These are phyloP conservation scores for Chroicocephalus ridibundus DNA, from an alignment of 2,113 vertebrate genomes.

Conservation along the genomic window DNA sequence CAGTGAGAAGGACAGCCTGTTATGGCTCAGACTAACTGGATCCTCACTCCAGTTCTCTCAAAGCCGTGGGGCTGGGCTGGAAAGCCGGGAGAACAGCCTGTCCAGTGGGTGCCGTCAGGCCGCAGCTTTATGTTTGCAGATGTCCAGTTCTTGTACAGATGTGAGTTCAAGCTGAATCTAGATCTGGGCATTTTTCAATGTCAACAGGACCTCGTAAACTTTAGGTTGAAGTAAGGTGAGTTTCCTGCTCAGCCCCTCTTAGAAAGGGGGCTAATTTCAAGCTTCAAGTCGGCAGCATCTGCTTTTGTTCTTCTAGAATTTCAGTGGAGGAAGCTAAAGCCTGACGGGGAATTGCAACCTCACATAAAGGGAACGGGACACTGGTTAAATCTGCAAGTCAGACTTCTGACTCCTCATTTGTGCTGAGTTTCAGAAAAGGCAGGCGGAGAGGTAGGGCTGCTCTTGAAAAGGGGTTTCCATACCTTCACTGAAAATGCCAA, in stretches of 20 bases:
- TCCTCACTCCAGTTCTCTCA: background rate
- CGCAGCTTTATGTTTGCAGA: background rate
- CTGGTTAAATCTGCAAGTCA: background rate
- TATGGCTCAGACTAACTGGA: background rate
- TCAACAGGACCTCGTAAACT: background rate
- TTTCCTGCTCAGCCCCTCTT: background rate
- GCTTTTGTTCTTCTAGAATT: background rate
- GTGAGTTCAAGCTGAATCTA: background rate
- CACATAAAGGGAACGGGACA: background rate
- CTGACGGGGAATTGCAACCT: background rate
- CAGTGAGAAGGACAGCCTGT: background rate
- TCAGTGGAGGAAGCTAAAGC: background rate
- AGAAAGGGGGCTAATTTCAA: background rate
- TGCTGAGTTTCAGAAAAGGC: background rate
- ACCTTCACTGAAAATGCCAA: background rate
- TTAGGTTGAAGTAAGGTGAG: background rate
- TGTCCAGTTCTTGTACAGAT: background rate
- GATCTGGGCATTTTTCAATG: background rate
- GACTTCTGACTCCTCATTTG: background rate
- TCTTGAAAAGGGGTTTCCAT: background rate
- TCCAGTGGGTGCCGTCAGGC: background rate
- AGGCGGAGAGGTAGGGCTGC: accelerated
- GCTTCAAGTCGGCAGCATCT: background rate
- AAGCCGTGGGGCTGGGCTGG: background rate
- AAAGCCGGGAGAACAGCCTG: background rate